Evolutionary conservation across 2,888 invertebrate species (phyloP).

Genomic region (Odontothrips loti): DNA sequence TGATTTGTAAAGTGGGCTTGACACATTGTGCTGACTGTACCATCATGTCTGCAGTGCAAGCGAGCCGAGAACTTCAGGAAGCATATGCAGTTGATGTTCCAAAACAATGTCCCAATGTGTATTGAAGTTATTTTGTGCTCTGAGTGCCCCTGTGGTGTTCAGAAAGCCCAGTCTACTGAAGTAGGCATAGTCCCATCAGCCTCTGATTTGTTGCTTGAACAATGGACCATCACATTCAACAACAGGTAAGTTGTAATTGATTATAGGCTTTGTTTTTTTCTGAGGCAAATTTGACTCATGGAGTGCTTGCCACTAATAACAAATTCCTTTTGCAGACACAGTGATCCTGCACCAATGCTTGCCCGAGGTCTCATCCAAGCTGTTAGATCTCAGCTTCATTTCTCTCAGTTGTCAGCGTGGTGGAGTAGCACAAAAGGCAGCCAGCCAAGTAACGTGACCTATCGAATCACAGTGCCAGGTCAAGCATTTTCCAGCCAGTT

Average conservation of each 20-base stretch:
- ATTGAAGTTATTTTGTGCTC: slow-evolving; percentile 76
- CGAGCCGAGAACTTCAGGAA: slow-evolving; percentile 52
- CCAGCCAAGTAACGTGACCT: slow-evolving; percentile 55
- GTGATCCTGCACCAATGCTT: slow-evolving; percentile 49
- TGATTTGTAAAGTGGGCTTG: background rate
- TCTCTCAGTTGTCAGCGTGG: slow-evolving; percentile 96
- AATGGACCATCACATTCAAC: slow-evolving; percentile 70
- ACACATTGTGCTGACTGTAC: background rate
- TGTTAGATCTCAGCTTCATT: slow-evolving; percentile 89
- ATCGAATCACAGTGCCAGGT: slow-evolving; percentile 65
- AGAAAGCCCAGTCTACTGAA: slow-evolving; percentile 45
- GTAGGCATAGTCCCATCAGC: slow-evolving; percentile 48
- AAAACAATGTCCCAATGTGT: slow-evolving; percentile 68
- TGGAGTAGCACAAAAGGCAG: slow-evolving; percentile 50
- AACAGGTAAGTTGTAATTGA: slow-evolving; percentile 50
- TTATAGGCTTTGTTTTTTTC: background rate
- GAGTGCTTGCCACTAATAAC: slow-evolving; percentile 12
- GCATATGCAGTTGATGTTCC: slow-evolving; percentile 61
- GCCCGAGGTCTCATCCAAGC: slow-evolving; percentile 80
- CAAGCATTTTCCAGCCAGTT: slow-evolving; percentile 58
- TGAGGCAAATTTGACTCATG: no score
- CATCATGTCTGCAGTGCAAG: slow-evolving; percentile 49
- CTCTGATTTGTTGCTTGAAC: slow-evolving; percentile 66
- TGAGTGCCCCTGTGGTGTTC: slow-evolving; percentile 58
- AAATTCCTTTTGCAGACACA: slow-evolving; percentile 47